A percentile compares a stretch with the other conserved stretches of the same genome.
These are phyloP conservation scores for Palythoa grandiflora DNA, from an alignment of 92 coral and sea anemone genomes.

Conservation along the genomic window DNA sequence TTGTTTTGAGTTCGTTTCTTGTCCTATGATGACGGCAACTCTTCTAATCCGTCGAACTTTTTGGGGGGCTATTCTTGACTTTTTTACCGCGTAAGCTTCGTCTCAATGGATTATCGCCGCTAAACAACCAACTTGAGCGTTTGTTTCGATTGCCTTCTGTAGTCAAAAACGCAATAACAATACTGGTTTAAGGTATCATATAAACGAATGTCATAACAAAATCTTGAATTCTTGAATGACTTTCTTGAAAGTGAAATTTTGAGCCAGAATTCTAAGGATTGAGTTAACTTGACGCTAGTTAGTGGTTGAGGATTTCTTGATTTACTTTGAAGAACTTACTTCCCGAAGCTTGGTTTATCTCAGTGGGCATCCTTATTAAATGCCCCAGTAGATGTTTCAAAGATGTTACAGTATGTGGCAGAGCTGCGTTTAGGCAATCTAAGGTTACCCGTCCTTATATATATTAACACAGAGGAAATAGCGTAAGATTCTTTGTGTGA, in stretches of 20 bases:
- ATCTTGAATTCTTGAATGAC: too few species aligned
- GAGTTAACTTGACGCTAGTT: too few species aligned
- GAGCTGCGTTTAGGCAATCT: not conserved
- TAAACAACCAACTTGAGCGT: slow-evolving; percentile 54
- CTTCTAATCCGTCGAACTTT: too few species aligned
- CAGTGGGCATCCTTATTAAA: not conserved
- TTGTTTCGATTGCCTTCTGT: slow-evolving; percentile 13
- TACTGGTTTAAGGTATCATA: not conserved
- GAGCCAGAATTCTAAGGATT: too few species aligned
- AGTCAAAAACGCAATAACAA: slow-evolving; percentile 16
- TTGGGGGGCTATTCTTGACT: slow-evolving; percentile 15
- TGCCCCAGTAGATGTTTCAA: not conserved
- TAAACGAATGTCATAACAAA: not conserved
- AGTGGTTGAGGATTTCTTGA: not conserved
- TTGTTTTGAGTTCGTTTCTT: too few species aligned
- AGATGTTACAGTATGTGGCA: not conserved
- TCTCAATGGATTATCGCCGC: slow-evolving; percentile 56
- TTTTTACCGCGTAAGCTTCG: slow-evolving; percentile 64
- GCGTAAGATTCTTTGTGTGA: too few species aligned
- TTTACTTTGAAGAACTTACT: not conserved
- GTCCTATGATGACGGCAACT: too few species aligned
- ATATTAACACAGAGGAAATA: too few species aligned
- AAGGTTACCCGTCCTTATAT: not conserved
- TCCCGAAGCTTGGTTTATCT: not conserved
- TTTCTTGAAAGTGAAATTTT: too few species aligned